Percentiles rank a stretch among this genome's conserved stretches.
These are phyloP conservation scores for Stictonetta naevosa DNA, from an alignment of 2,113 vertebrate species.

Conservation along the genomic window DNA sequence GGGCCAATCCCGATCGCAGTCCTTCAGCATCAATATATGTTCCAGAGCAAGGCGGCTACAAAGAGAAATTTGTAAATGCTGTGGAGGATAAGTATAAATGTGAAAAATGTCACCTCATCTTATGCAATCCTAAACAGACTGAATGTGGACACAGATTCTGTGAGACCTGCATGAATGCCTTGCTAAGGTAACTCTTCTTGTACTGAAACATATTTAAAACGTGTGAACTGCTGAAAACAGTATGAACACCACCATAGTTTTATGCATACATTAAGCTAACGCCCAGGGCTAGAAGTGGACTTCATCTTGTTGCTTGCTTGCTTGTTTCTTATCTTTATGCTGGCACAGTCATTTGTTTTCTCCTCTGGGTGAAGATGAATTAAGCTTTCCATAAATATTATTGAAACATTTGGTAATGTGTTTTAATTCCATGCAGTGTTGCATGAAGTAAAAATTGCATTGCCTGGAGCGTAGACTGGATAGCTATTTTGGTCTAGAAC, in stretches of 20 bases:
- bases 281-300: not conserved
- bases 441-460: not conserved
- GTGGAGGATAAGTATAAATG: constrained; percentile 97
- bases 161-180: constrained; percentile 88
- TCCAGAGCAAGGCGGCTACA: constrained; percentile 91
- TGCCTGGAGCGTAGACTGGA: not conserved
- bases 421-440: not conserved
- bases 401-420: not conserved
- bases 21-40: constrained; percentile 68
- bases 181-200: constrained; percentile 75
- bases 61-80: constrained; percentile 87
- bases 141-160: constrained; percentile 98
- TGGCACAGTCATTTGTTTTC: not conserved
- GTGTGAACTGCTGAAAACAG: not conserved
- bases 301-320: not conserved
- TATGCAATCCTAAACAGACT: constrained; percentile 93
- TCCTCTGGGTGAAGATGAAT: not conserved
- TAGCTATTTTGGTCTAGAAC: not conserved
- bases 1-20: constrained; percentile 77
- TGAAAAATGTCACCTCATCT: constrained; percentile 89
- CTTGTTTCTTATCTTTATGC: not conserved
- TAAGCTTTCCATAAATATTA: not conserved
- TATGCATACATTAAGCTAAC: not conserved
- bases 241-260: not conserved
- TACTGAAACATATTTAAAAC: not conserved